Base-by-base conservation (phyloP, 2,888 invertebrate species). In the Gari tellinella region DNA sequence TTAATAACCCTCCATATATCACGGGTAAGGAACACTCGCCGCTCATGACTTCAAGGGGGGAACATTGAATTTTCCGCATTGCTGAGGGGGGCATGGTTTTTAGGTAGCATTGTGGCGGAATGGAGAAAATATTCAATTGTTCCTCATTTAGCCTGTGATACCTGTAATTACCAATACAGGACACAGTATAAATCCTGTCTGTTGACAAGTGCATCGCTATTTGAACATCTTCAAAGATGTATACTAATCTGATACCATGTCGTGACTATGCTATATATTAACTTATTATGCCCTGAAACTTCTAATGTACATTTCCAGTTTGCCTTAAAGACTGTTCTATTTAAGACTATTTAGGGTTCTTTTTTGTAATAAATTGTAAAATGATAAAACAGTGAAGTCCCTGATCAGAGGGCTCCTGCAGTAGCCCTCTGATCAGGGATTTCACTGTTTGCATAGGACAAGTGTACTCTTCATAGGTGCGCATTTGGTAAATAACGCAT, bases 121-220 rank as follows among this genome's bases (percentile, higher is more conserved):
- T 46, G 58, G 46, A 26, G 63, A 63, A 64, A 64, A 70, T 70
- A 63, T 63, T 58, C 69, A 70, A 70, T 70, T 58, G 63, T 57
- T 53, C 58, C 58, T 70, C 63, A 58, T 70, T 58, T 52, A 63
- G 63, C 10, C 26, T 14, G 23, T 38, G 60, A 64, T 48, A 70
- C 69, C 69, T 31, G 53, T 64, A 38, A 70, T 70, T 70, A 31
- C 5, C 5, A 4, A 31, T 10, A 4, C 31, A 10, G 4, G 5
- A 4, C 31, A 31, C 10, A 23, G 38, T 40, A 23, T 40, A 55
- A 55, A 38, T 55, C 37, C 41, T 17, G 3, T 38, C 40, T 21
- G 55, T 21, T 55, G 55, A 55, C 55, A 55, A 55, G 40, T 40
- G 38, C 41, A 55, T 23, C 55, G 41, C 55, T 25, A 23, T 40